Percentiles rank a stretch among this genome's conserved stretches.
Conservation (phyloP, 2,113 vertebrate genomes). For the Butorides virescens region DNA sequence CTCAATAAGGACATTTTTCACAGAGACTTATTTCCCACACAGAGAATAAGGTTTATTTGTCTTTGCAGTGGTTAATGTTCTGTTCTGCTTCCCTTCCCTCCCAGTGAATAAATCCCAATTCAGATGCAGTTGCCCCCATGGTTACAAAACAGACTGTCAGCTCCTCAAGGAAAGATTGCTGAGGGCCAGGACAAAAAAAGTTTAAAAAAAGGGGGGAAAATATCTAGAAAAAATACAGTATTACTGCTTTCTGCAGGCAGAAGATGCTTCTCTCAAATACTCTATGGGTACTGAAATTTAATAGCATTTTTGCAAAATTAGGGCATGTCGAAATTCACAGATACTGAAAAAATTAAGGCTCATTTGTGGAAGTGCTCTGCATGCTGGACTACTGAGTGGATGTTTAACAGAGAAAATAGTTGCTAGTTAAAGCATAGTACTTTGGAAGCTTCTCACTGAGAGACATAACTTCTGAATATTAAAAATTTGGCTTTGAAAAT, state of each 20-base stretch:
- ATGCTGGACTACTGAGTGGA: background rate
- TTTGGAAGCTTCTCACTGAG: background rate
- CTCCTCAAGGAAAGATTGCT: background rate
- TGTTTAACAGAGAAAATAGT: background rate
- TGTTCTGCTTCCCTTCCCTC: background rate
- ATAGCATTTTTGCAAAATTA: background rate
- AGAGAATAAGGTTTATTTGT: conserved; percentile 1
- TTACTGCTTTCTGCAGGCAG: background rate
- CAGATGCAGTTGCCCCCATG: background rate
- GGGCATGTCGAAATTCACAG: background rate
- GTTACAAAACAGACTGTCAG: background rate
- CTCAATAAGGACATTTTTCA: background rate
- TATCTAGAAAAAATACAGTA: background rate
- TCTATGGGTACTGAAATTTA: background rate
- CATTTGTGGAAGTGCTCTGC: background rate
- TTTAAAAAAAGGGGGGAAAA: background rate
- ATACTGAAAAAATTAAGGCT: background rate
- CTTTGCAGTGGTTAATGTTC: background rate
- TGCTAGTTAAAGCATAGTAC: background rate
- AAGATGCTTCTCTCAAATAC: background rate
- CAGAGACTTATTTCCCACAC: background rate
- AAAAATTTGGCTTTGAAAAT: background rate
- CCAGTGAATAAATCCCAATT: background rate
- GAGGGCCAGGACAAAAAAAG: background rate
- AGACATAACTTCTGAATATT: background rate